Percentiles rank a stretch among this genome's conserved stretches.
phyloP scores from a whole-genome alignment of 2,113 vertebrate species.

The Nyctibius bracteatus region DNA sequence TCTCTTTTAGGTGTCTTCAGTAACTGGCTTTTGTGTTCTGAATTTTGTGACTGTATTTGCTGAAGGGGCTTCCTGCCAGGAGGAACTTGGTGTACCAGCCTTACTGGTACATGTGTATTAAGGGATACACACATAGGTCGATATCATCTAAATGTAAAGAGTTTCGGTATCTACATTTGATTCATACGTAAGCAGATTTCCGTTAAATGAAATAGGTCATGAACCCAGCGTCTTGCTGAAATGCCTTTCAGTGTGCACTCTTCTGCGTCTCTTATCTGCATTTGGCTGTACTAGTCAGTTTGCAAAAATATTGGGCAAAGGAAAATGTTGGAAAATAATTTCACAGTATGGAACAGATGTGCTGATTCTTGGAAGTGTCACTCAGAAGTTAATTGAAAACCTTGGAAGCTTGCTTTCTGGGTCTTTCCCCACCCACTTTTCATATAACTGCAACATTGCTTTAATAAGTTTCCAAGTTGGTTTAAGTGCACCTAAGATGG shows the following conservation, averaged over 20 bases:
- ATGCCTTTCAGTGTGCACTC: neutral
- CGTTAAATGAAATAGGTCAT: neutral
- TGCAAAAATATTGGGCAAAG: neutral
- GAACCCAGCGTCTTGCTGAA: neutral
- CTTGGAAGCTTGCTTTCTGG: neutral
- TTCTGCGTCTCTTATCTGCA: neutral
- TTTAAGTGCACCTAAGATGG: neutral
- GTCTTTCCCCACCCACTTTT: neutral
- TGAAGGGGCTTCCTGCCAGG: neutral
- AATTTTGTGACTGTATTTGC: neutral
- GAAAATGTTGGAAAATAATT: neutral
- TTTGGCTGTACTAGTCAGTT: neutral
- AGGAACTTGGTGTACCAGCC: neutral
- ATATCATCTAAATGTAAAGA: neutral
- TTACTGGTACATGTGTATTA: neutral
- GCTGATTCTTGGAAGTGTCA: neutral
- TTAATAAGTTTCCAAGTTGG: neutral
- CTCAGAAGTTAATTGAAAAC: constrained; percentile 4
- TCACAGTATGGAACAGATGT: neutral
- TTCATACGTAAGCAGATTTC: neutral
- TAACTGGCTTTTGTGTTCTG: neutral
- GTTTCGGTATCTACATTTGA: neutral
- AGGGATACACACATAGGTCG: fast-evolving
- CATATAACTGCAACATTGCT: neutral
- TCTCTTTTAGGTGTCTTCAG: neutral